Conservation (phyloP, 2,888 invertebrate species). For the Morinoia aosen region DNA sequence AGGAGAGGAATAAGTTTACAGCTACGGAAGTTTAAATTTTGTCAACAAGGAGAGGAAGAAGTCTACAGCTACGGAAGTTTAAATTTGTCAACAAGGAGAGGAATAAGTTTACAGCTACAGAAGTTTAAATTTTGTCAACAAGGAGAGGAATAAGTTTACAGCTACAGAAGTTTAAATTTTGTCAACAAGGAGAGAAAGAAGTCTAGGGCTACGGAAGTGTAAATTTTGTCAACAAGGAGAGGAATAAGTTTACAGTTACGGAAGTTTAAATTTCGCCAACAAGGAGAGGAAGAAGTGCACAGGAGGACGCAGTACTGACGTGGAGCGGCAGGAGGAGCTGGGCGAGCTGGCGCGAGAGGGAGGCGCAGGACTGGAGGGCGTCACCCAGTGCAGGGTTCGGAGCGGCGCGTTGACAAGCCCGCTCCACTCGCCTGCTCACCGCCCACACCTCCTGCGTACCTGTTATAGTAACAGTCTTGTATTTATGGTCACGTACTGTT, state of each 20-base stretch:
- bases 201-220: no score
- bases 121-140: not conserved
- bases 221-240: no score
- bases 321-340: not conserved
- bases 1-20: no score
- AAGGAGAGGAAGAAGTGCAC: not conserved
- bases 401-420: not conserved
- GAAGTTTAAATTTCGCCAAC: not conserved
- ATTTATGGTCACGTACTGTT: no score
- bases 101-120: not conserved
- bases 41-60: no score
- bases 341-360: not conserved
- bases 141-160: no score
- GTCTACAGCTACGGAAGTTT: no score
- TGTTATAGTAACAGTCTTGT: not conserved
- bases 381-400: not conserved
- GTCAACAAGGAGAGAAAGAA: no score
- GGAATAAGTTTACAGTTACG: no score
- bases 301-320: not conserved
- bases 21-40: no score
- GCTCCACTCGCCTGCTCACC: not conserved
- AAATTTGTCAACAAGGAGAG: not conserved
- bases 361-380: not conserved
- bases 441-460: not conserved
- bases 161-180: no score